Conservation (phyloP, 1,140 invertebrate species). For the Ctenoplectra terminalis region DNA sequence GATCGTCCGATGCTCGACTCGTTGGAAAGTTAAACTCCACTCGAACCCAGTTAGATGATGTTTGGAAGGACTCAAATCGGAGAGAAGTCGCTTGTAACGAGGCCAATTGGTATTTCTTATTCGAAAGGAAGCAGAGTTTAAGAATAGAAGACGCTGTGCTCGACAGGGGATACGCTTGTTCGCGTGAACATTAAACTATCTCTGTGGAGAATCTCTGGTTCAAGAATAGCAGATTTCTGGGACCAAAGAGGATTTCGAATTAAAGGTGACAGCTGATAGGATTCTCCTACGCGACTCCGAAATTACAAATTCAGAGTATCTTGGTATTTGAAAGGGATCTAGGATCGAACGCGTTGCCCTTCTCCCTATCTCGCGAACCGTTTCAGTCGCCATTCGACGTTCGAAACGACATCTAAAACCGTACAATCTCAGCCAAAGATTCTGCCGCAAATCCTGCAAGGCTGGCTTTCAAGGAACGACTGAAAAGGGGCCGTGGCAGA, state of each 20-base stretch:
- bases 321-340: background rate
- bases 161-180: background rate
- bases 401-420: background rate
- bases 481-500: background rate
- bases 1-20: background rate
- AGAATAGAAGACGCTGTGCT: background rate
- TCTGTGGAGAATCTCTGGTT: background rate
- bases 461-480: background rate
- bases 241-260: background rate
- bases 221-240: accelerated
- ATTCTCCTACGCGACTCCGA: no score
- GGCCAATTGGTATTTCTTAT: background rate
- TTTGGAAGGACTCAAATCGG: background rate
- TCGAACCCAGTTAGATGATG: background rate
- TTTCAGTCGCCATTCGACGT: background rate
- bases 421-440: background rate
- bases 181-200: background rate
- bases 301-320: no score
- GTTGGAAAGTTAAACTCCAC: background rate
- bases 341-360: background rate
- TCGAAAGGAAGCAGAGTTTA: background rate
- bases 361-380: background rate
- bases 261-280: no score
- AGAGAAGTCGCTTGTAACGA: background rate
- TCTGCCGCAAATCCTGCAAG: background rate